phyloP scores from a whole-genome alignment of 1,140 invertebrate species.

The Monochamus saltuarius region DNA sequence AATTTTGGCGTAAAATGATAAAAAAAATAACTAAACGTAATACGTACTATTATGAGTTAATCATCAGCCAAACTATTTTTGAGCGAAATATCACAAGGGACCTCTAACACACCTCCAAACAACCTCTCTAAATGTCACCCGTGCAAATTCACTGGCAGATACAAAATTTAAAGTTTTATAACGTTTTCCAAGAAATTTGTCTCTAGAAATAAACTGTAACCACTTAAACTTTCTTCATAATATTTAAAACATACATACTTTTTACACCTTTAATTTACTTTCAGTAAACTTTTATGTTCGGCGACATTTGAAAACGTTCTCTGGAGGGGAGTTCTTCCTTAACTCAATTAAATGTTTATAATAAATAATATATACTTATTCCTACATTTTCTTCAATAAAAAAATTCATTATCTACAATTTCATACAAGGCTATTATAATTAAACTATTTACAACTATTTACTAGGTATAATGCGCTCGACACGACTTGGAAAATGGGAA shows the following conservation, averaged over 20 bases:
- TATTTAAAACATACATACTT: too few relatives aligned
- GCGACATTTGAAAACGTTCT: slow-evolving; percentile 1
- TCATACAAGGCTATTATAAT: slow-evolving; percentile 35
- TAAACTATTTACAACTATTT: slow-evolving; percentile 34
- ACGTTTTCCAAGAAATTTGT: too few relatives aligned
- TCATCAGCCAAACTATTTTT: slow-evolving; percentile 32
- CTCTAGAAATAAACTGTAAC: too few relatives aligned
- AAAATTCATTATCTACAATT: slow-evolving; percentile 45
- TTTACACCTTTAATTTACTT: too few relatives aligned
- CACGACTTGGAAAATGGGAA: too few relatives aligned
- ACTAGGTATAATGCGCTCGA: too few relatives aligned
- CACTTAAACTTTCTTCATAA: too few relatives aligned
- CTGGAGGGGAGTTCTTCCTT: slow-evolving; percentile 18
- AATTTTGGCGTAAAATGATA: slow-evolving; percentile 19
- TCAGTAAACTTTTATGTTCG: slow-evolving; percentile 21
- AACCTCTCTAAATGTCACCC: slow-evolving; percentile 1
- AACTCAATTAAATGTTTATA: slow-evolving; percentile 21
- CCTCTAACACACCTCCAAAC: slow-evolving; percentile 35
- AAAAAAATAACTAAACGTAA: slow-evolving; percentile 12
- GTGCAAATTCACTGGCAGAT: slow-evolving; percentile 14
- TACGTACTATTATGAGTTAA: slow-evolving; percentile 19
- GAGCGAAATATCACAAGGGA: slow-evolving; percentile 49
- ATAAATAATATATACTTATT: slow-evolving; percentile 32
- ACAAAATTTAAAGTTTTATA: slow-evolving; percentile 26
- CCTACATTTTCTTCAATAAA: slow-evolving; percentile 40